phyloP scores from a whole-genome alignment of 2,888 invertebrate genomes.

The Melipona bicolor region DNA sequence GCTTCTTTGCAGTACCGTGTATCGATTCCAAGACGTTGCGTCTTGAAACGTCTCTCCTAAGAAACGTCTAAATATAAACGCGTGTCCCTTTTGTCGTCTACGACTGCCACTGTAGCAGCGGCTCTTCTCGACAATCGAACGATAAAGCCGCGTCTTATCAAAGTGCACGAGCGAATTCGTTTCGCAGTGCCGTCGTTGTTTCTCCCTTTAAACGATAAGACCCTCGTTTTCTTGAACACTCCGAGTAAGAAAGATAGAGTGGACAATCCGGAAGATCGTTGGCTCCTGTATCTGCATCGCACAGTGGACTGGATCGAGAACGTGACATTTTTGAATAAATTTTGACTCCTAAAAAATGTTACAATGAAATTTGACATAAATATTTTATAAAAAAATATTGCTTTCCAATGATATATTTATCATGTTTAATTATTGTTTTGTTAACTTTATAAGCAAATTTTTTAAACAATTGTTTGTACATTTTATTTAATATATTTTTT shows the following conservation, averaged over 20 bases:
- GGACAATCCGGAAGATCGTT: background rate
- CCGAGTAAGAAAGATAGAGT: constrained; percentile 6
- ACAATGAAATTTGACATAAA: too few species aligned
- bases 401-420: too few species aligned
- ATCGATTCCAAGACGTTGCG: background rate
- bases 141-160: background rate
- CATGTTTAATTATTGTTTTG: too few species aligned
- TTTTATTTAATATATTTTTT: too few species aligned
- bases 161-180: background rate
- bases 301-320: too few species aligned
- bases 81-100: background rate
- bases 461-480: too few species aligned
- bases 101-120: too few species aligned
- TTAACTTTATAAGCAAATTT: too few species aligned
- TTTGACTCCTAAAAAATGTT: too few species aligned
- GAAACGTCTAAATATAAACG: constrained; percentile 20
- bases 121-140: background rate
- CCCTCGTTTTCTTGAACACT: background rate
- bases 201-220: background rate
- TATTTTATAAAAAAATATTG: too few species aligned
- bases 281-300: background rate
- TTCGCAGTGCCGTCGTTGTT: too few species aligned
- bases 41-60: background rate
- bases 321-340: too few species aligned
- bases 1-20: background rate